Base-by-base conservation (phyloP, 2,797 vertebrate genomes). In the Mycteria americana region DNA sequence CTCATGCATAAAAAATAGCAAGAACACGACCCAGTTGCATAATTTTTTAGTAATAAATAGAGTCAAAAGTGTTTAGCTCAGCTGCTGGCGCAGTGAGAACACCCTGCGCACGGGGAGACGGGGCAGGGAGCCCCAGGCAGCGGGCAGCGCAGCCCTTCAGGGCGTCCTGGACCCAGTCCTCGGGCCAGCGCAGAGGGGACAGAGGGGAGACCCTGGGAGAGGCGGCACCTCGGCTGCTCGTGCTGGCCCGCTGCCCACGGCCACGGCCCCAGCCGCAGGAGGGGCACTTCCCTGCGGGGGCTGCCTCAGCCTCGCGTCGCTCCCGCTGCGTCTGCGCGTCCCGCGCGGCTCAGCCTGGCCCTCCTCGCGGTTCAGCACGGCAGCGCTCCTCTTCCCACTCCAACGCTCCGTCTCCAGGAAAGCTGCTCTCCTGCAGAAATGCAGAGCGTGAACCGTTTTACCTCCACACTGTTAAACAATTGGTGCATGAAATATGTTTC, bases 11-110 rank as follows among this genome's bases (percentile, higher is more conserved):
- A 93, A 96, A 95, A 92, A 94, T 94, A 93, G 94, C 93, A 93
- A 68, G 82, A 91, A 92, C 76, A 84, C 60, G 90, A 96, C 97
- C 97, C 93, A 97, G 91, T 96, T 97, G 96, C 97, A 97, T 97
- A 97, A 93, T 96, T 85, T 96, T 93, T 90, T 93, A 88, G 95
- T 92, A 96, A 97, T 97, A 95, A 97, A 95, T 94, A 95, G 94
- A 92, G 92, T 63, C 59, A 87, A 62, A 85, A 89, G 69, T 74
- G 94, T 94, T 96, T 68, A 88, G 96, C 88, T 97, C 95, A 84
- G 92, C 95, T 92, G 88, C 88, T 59, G 89, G 82, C 11, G 11
- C 54, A 73, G 53, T 56, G 85, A 64, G 75, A 76, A 28, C 19
- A 28, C 39, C 28, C 75, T 21, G 81, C 0, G 7, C 1, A 3